Evolutionary conservation across 2,113 vertebrate genomes (phyloP), one percentile per base, ranked within the genome.

Genomic region (Burhinus bistriatus): DNA sequence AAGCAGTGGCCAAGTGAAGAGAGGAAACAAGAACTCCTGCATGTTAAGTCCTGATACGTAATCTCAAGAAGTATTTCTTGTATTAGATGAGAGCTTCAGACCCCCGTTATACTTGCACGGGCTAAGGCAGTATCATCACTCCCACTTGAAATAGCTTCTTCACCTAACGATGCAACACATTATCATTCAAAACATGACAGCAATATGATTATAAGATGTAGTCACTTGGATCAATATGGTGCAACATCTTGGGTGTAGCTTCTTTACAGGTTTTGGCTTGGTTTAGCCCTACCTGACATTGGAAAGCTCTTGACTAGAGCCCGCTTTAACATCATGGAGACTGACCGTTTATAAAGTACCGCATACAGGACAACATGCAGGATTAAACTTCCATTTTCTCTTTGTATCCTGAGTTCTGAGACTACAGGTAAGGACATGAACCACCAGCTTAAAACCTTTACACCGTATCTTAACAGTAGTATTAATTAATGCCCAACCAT

Each of bases 371-470:
- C 5, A 79, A 57, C 7, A n/a, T 1, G 32, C 38, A n/a, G 29
- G 22, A 82, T 49, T 72, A 20, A 94, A 68, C 27, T 76, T 58
- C 20, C 21, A n/a, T 8, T 55, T 87, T 42, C 29, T 71, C 12
- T 73, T 64, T 57, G 59, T 32, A 34, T 47, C 18, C 38, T 2
- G 1, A 59, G 32, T 59, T 62, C 84, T 66, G 57, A 93, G 47
- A 75, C 55, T 70, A 45, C 17, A 73, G 1, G 3, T 11, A 76
- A 30, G 23, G 51, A 89, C 51, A n/a, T 1, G 38, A 94, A 80
- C 61, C 22, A 69, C 12, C n/a, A 69, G 38, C 36, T 84, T 89
- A 81, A 95, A 92, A 54, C 76, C 51, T 81, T 77, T 71, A 86
- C 22, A 20, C 34, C 36, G 9, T 32, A 55, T 44, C 59, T 76